Conservation (phyloP, 2,113 vertebrate genomes). For the Madoqua kirkii region DNA sequence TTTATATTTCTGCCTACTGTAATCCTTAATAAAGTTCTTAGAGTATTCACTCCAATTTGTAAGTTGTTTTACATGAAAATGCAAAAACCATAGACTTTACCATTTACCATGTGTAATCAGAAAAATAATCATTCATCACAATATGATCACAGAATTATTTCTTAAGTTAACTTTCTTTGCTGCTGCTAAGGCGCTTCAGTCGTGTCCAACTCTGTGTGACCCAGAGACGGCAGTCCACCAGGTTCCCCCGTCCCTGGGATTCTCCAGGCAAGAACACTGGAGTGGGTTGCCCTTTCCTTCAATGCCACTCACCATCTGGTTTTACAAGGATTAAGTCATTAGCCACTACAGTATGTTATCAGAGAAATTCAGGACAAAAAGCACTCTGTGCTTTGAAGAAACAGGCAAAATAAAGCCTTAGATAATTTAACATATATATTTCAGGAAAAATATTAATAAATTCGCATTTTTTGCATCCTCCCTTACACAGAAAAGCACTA, state of each 20-base stretch:
- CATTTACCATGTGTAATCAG: not conserved
- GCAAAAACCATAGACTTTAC: not conserved
- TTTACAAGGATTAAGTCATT: not conserved
- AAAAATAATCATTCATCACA: not conserved
- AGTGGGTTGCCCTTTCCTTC: too few relatives aligned
- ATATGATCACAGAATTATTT: not conserved
- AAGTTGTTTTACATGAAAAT: not conserved
- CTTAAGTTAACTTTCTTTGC: not conserved
- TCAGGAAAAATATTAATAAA: not conserved
- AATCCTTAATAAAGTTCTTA: not conserved
- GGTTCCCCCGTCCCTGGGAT: too few relatives aligned
- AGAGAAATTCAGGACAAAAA: not conserved
- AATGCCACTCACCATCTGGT: not conserved
- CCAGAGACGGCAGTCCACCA: too few relatives aligned
- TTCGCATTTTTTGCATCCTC: not conserved
- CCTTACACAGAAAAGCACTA: not conserved
- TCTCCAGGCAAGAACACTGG: too few relatives aligned
- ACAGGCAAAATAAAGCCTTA: not conserved
- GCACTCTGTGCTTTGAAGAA: not conserved
- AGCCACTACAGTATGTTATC: not conserved
- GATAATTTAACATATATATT: not conserved
- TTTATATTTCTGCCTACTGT: not conserved
- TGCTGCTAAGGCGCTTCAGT: too few relatives aligned
- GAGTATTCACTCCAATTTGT: not conserved
- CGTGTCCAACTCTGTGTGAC: too few relatives aligned